Conservation (phyloP, 2,797 vertebrate species). For the Sebastes steindachneri region DNA sequence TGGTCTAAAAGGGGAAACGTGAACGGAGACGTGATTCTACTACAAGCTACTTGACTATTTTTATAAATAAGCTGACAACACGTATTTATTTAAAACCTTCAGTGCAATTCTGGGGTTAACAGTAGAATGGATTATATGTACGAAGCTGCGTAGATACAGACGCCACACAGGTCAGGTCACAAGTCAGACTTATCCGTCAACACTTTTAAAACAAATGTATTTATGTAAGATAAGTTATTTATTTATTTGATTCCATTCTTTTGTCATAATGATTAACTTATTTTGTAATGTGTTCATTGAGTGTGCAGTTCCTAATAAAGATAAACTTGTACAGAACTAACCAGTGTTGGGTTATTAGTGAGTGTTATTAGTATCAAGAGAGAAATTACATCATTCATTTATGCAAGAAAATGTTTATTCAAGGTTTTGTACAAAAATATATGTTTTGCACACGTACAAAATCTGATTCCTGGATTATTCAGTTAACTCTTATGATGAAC, state of each 20-base stretch:
- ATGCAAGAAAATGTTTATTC: conserved; percentile 32
- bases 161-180: conserved; percentile 1
- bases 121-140: background rate
- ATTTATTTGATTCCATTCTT: conserved; percentile 79
- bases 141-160: conserved; percentile 15
- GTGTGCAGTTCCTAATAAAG: conserved; percentile 65
- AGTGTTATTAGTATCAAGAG: background rate
- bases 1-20: background rate
- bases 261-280: conserved; percentile 75
- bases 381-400: background rate
- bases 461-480: background rate
- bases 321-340: conserved; percentile 18
- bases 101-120: background rate
- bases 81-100: conserved; percentile 53
- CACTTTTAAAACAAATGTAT: conserved; percentile 55
- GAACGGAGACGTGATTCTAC: background rate
- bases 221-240: conserved; percentile 86
- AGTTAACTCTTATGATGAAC: background rate
- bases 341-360: background rate
- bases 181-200: background rate
- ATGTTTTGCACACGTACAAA: background rate
- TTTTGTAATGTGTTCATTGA: conserved; percentile 57
- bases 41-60: conserved; percentile 39
- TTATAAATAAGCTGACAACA: conserved; percentile 38
- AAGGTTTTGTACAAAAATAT: conserved; percentile 34